phyloP scores from a whole-genome alignment of 2,888 invertebrate species.

The Osmoderma eremita region DNA sequence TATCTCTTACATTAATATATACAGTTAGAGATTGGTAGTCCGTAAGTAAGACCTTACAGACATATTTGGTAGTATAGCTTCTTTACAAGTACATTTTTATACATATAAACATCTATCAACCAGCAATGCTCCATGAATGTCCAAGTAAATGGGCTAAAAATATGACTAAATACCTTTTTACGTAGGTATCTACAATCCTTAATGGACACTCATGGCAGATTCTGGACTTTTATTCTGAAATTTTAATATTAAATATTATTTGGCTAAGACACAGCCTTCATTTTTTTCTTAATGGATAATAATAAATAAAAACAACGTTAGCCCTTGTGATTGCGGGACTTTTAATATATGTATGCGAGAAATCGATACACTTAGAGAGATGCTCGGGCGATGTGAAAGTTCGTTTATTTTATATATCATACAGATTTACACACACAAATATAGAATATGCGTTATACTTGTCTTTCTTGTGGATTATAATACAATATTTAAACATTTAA shows the following conservation, averaged over 20 bases:
- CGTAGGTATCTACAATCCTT: too few relatives aligned
- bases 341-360: too few relatives aligned
- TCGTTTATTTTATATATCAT: not conserved
- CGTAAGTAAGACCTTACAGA: constrained; percentile 22
- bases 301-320: constrained; percentile 15
- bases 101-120: constrained; percentile 5
- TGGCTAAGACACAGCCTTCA: constrained; percentile 56
- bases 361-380: constrained; percentile 16
- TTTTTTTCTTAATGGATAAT: constrained; percentile 39
- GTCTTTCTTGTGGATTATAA: not conserved
- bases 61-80: constrained; percentile 1
- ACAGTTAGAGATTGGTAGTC: constrained; percentile 27
- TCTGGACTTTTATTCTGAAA: not conserved
- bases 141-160: constrained; percentile 4
- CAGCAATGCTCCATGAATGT: constrained; percentile 1
- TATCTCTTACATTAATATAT: constrained; percentile 36
- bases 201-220: constrained; percentile 27
- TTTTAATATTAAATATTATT: constrained; percentile 46
- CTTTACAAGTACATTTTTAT: constrained; percentile 12
- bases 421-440: not conserved
- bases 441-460: not conserved
- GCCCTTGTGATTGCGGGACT: constrained; percentile 9
- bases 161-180: too few relatives aligned
- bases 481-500: not conserved
- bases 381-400: too few relatives aligned